These are phyloP conservation scores for Microplitis demolitor DNA, from an alignment of 1,140 invertebrate genomes.

Conservation along the genomic window DNA sequence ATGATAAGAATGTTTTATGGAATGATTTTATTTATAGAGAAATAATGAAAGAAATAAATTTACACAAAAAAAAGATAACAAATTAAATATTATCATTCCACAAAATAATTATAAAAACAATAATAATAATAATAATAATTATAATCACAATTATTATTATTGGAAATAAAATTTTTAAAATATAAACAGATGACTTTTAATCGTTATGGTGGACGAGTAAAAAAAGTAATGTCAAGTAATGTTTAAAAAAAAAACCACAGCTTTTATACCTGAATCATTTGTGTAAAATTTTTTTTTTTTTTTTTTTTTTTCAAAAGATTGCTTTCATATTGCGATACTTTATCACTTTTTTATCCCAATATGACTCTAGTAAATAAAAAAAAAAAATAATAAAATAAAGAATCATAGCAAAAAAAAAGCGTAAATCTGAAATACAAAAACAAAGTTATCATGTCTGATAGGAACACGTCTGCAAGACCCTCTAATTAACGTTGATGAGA, in stretches of 20 bases:
- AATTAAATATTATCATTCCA: too few relatives aligned
- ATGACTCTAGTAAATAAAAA: neutral
- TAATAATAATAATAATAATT: neutral
- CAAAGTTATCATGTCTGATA: neutral
- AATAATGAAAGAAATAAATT: too few relatives aligned
- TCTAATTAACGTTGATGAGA: neutral
- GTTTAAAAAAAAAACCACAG: neutral
- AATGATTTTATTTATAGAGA: neutral
- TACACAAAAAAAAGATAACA: too few relatives aligned
- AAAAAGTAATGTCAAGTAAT: neutral
- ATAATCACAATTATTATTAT: conserved; percentile 1
- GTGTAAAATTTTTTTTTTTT: neutral
- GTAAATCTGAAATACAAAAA: neutral
- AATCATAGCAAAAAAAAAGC: neutral
- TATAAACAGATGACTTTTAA: neutral
- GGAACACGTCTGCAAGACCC: too few relatives aligned
- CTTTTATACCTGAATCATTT: conserved; percentile 7
- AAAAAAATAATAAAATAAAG: neutral
- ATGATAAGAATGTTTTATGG: neutral
- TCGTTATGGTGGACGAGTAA: neutral
- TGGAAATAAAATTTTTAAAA: too few relatives aligned
- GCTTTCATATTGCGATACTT: neutral
- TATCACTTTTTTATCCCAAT: neutral
- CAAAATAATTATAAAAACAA: too few relatives aligned
- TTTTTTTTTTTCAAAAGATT: neutral